Percentiles rank a stretch among this genome's conserved stretches.
These are phyloP conservation scores for Petrolisthes cinctipes DNA, from an alignment of 2,888 invertebrate species.

Conservation along the genomic window DNA sequence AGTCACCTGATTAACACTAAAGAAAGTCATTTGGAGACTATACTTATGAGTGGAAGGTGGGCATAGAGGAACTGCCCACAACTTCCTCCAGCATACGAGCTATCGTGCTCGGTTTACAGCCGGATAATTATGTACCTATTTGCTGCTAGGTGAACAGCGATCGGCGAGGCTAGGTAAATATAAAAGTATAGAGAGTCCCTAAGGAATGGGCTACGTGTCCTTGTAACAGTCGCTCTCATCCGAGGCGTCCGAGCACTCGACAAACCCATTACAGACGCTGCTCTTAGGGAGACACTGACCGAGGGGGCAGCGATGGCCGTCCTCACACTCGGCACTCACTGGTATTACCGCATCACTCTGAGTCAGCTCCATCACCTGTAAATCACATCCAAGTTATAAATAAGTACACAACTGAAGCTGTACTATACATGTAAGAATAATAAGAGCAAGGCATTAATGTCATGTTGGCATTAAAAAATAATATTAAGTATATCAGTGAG, in stretches of 20 bases:
- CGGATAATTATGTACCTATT: too few species aligned
- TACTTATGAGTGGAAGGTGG: too few species aligned
- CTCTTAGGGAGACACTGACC: conserved; percentile 81
- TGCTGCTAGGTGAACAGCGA: background rate
- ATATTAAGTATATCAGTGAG: too few species aligned
- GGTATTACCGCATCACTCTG: conserved; percentile 56
- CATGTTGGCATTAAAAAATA: too few species aligned
- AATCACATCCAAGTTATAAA: background rate
- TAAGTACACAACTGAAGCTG: too few species aligned
- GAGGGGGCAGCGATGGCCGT: conserved; percentile 81
- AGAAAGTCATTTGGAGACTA: too few species aligned
- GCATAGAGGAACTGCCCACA: too few species aligned
- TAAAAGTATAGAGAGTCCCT: background rate
- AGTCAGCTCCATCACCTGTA: conserved; percentile 57
- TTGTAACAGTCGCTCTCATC: conserved; percentile 66
- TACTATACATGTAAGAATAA: too few species aligned
- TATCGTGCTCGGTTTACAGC: too few species aligned
- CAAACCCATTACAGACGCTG: conserved; percentile 82
- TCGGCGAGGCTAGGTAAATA: background rate
- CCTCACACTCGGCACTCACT: conserved; percentile 65
- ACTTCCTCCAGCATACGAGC: too few species aligned
- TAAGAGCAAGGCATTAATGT: too few species aligned
- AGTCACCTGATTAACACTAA: too few species aligned
- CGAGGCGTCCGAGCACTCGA: conserved; percentile 75
- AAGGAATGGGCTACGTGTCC: conserved; percentile 1